phyloP scores from a whole-genome alignment of 2,797 vertebrate species.

The Melanotaenia pygmaea region DNA sequence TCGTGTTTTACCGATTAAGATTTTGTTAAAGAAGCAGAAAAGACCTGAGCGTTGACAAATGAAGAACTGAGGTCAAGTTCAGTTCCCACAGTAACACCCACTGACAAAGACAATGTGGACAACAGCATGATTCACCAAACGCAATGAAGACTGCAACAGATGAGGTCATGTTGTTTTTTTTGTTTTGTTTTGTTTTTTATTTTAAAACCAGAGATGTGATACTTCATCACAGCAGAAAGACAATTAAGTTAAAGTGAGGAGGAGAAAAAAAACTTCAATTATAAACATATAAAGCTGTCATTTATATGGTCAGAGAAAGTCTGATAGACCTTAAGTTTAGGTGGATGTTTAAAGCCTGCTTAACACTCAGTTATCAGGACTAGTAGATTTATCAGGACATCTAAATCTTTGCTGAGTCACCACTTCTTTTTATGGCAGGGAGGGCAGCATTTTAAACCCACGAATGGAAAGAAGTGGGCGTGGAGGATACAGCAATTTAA shows the following conservation, averaged over 20 bases:
- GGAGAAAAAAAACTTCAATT: slow-evolving; percentile 27
- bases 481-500: slow-evolving; percentile 1
- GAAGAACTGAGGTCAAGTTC: neutral
- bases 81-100: neutral
- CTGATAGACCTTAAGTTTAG: slow-evolving; percentile 19
- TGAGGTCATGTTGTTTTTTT: neutral
- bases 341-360: slow-evolving; percentile 34
- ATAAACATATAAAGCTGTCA: slow-evolving; percentile 20
- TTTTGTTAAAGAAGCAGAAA: neutral
- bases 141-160: neutral
- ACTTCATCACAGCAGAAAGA: neutral
- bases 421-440: slow-evolving; percentile 40
- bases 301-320: slow-evolving; percentile 25
- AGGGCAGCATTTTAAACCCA: slow-evolving; percentile 19
- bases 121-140: neutral
- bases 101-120: neutral
- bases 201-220: neutral
- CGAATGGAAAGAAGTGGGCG: slow-evolving; percentile 22
- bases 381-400: slow-evolving; percentile 47
- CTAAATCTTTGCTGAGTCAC: slow-evolving; percentile 60
- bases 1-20: neutral
- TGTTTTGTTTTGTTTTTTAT: neutral
- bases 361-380: slow-evolving; percentile 28
- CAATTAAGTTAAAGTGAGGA: neutral
- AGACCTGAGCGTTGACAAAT: neutral